A percentile compares a stretch with the other conserved stretches of the same genome.
Conservation (phyloP, 2,797 vertebrate species). For the Smutsia gigantea region DNA sequence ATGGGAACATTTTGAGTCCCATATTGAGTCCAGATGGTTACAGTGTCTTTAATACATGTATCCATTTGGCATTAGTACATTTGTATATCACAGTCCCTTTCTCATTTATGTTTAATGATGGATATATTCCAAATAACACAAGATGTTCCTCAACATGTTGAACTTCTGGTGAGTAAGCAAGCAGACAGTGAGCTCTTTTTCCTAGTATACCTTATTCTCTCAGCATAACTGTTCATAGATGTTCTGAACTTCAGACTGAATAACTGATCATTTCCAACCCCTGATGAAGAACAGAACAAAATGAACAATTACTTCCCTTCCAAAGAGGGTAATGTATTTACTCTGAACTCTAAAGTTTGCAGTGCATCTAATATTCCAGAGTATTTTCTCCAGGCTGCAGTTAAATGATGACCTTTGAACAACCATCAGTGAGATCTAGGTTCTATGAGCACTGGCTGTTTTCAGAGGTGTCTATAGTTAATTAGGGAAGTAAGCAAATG, state of each 20-base stretch:
- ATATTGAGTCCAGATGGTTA: conserved; percentile 88
- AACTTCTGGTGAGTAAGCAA: conserved; percentile 84
- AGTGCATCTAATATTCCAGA: not conserved
- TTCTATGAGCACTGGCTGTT: not conserved
- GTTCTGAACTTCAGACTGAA: conserved; percentile 65
- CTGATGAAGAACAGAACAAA: conserved; percentile 17
- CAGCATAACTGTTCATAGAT: conserved; percentile 44
- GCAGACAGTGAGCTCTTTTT: conserved; percentile 77
- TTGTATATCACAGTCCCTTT: conserved; percentile 83
- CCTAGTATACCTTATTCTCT: conserved; percentile 65
- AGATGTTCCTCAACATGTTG: conserved; percentile 87
- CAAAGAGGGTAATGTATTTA: not conserved
- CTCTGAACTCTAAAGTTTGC: not conserved
- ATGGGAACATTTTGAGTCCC: conserved; percentile 83
- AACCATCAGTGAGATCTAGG: not conserved
- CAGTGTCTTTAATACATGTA: conserved; percentile 84
- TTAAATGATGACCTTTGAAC: not conserved
- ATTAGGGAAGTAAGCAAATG: not conserved
- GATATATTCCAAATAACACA: conserved; percentile 87
- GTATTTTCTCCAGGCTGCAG: not conserved
- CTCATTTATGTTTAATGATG: conserved; percentile 88
- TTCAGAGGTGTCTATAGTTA: not conserved
- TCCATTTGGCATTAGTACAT: conserved; percentile 86
- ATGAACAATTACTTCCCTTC: not conserved
- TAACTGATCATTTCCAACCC: not conserved